These are phyloP conservation scores for Heliconius ismenius DNA, from an alignment of 2,888 invertebrate genomes.

Conservation along the genomic window DNA sequence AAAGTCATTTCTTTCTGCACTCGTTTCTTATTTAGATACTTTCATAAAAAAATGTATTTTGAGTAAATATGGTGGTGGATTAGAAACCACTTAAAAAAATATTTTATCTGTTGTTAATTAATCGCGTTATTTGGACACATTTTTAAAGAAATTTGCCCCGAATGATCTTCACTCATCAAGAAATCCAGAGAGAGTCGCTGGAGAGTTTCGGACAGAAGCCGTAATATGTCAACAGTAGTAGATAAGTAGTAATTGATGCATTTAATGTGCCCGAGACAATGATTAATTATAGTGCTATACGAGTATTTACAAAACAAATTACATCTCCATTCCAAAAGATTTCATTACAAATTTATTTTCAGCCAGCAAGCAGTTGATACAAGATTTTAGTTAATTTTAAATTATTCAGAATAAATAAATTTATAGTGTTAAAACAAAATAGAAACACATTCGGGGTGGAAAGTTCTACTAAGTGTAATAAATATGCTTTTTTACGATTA, in stretches of 20 bases:
- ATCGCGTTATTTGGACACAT: not conserved
- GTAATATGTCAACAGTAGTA: not conserved
- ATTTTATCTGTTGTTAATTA: not conserved
- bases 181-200: too few species aligned
- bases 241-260: not conserved
- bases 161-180: not conserved
- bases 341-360: not conserved
- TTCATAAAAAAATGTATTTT: too few species aligned
- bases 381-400: not conserved
- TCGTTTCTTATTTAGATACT: not conserved
- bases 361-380: not conserved
- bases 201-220: too few species aligned
- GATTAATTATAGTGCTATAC: not conserved
- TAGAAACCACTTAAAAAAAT: not conserved
- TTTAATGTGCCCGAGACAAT: not conserved
- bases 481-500: conserved; percentile 4
- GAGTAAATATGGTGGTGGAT: too few species aligned
- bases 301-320: not conserved
- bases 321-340: not conserved
- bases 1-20: not conserved
- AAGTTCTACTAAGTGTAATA: conserved; percentile 1
- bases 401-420: not conserved
- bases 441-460: not conserved
- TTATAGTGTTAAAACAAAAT: not conserved
- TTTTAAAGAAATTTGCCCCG: too few species aligned